Evolutionary conservation across 2,888 invertebrate genomes (phyloP).

Genomic region (Griposia aprilina): DNA sequence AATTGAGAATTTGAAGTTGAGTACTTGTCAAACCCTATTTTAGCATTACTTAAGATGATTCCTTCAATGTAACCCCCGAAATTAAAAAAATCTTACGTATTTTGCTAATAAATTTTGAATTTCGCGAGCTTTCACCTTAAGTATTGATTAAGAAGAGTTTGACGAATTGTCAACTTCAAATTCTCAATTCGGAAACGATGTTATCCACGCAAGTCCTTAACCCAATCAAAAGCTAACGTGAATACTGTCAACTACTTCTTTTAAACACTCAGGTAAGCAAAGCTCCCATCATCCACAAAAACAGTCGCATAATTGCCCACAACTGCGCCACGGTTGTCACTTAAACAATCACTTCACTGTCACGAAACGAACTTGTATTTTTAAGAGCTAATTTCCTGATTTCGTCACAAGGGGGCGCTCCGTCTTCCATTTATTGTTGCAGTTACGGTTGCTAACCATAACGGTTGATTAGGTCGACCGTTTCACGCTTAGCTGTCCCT

Average conservation of each 20-base stretch:
- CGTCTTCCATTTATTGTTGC: conserved; percentile 75
- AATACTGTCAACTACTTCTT: neutral
- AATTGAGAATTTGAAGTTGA: too few species aligned
- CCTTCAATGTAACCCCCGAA: too few species aligned
- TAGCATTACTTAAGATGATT: too few species aligned
- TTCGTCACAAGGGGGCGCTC: conserved; percentile 69
- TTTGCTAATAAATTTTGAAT: too few species aligned
- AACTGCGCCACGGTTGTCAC: conserved; percentile 13
- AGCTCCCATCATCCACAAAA: neutral
- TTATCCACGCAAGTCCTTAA: neutral
- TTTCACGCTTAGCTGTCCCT: conserved; percentile 80
- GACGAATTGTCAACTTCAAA: too few species aligned
- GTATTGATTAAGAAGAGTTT: too few species aligned
- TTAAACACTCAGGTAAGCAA: neutral
- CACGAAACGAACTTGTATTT: conserved; percentile 72
- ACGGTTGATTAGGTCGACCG: conserved; percentile 80
- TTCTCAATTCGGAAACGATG: too few species aligned
- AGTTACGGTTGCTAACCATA: conserved; percentile 73
- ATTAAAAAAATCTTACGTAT: too few species aligned
- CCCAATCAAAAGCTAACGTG: neutral
- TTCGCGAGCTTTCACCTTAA: too few species aligned
- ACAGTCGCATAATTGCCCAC: conserved; percentile 6
- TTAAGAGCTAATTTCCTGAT: conserved; percentile 81
- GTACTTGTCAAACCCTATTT: too few species aligned
- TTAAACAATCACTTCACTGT: conserved; percentile 42